Conservation (phyloP, 2,113 vertebrate genomes). For the Anser brachyrhynchus region DNA sequence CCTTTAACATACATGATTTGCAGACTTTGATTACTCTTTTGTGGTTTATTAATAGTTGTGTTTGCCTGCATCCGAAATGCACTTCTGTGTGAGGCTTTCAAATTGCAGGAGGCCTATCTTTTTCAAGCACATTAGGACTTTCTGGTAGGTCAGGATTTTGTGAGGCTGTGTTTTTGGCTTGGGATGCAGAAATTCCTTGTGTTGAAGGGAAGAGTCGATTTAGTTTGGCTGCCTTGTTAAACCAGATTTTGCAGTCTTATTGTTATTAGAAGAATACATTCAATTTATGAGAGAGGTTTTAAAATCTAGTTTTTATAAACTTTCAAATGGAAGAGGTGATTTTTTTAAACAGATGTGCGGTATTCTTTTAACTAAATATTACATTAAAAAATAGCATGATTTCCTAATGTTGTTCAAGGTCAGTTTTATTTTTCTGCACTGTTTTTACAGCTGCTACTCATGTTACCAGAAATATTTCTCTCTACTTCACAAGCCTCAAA, state of each 20-base stretch:
- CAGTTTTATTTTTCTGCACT: slow-evolving; percentile 15
- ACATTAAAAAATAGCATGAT: not conserved
- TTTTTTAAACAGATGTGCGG: not conserved
- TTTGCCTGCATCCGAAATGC: not conserved
- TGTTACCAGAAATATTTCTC: slow-evolving; percentile 54
- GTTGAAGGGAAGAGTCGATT: not conserved
- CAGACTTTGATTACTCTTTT: not conserved
- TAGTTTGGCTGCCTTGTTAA: not conserved
- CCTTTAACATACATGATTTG: not conserved
- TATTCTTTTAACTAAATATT: not conserved
- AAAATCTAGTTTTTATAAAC: not conserved
- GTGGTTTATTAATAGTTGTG: not conserved
- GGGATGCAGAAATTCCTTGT: not conserved
- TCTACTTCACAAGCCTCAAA: slow-evolving; percentile 45
- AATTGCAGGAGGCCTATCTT: not conserved
- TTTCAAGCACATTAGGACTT: not conserved
- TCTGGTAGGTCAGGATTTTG: slow-evolving; percentile 38
- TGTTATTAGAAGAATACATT: slow-evolving; percentile 1
- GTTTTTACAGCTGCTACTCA: slow-evolving; percentile 66
- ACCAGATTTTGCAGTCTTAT: not conserved
- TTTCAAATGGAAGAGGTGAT: not conserved
- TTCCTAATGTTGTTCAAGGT: slow-evolving; percentile 27
- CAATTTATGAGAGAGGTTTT: not conserved
- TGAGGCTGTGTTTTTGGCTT: slow-evolving; percentile 32
- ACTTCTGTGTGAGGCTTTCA: not conserved